A percentile compares a stretch with the other conserved stretches of the same genome.
phyloP scores from a whole-genome alignment of 2,888 invertebrate genomes.

The Hemicrepidius hirtus region DNA sequence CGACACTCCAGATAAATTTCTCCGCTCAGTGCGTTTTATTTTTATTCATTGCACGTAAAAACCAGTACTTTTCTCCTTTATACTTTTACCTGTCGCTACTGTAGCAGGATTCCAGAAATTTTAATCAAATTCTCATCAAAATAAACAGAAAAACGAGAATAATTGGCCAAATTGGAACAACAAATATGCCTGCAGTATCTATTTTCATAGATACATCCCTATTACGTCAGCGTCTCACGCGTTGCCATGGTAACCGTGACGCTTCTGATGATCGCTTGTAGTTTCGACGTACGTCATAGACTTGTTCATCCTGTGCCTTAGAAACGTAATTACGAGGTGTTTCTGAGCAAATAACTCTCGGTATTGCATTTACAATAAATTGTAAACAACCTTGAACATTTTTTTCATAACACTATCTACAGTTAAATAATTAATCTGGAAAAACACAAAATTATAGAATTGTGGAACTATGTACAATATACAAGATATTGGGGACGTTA shows the following conservation, averaged over 20 bases:
- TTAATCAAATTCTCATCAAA: conserved; percentile 10
- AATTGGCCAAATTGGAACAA: conserved; percentile 38
- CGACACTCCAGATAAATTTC: conserved; percentile 30
- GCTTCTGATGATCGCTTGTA: conserved; percentile 59
- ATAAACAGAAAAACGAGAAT: conserved; percentile 31
- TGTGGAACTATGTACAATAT: too few relatives aligned
- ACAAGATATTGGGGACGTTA: too few relatives aligned
- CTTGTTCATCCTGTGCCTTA: conserved; percentile 1
- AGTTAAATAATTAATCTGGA: too few relatives aligned
- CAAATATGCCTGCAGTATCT: conserved; percentile 30
- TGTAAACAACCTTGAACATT: too few relatives aligned
- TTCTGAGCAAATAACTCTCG: too few relatives aligned
- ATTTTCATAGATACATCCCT: conserved; percentile 44
- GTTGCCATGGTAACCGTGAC: conserved; percentile 70
- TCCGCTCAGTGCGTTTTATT: conserved; percentile 15
- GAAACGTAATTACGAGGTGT: not conserved
- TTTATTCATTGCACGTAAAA: conserved; percentile 13
- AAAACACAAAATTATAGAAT: too few relatives aligned
- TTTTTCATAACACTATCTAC: too few relatives aligned
- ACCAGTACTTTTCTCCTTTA: not conserved
- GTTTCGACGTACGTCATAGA: conserved; percentile 61
- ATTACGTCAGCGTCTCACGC: conserved; percentile 66
- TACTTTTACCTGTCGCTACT: not conserved
- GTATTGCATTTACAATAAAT: too few relatives aligned
- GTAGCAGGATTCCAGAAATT: not conserved